These are phyloP conservation scores for Rhopilema esculentum DNA, from an alignment of 30 jellyfish, hydroid and myxozoan genomes.

Conservation along the genomic window DNA sequence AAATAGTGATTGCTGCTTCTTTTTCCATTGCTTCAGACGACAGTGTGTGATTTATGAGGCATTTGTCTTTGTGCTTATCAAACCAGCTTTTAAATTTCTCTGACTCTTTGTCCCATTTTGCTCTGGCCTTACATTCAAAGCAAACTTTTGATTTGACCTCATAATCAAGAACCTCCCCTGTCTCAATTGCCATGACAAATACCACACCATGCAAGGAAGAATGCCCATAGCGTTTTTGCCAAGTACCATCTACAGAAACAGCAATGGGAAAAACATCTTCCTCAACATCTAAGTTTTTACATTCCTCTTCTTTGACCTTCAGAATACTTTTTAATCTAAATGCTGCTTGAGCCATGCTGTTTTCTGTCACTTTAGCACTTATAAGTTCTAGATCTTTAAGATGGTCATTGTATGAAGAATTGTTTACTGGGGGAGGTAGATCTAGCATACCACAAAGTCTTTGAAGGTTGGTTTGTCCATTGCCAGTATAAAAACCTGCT, in stretches of 20 bases:
- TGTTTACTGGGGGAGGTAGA: constrained; percentile 58
- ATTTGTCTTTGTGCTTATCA: constrained; percentile 16
- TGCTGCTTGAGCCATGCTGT: constrained; percentile 12
- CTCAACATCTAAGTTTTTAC: constrained; percentile 19
- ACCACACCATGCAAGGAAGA: constrained; percentile 48
- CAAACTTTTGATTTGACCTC: constrained; percentile 31
- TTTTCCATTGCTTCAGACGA: constrained; percentile 54
- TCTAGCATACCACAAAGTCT: constrained; percentile 36
- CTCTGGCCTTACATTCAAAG: constrained; percentile 33
- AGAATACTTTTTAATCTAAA: constrained; percentile 9
- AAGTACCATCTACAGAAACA: constrained; percentile 55
- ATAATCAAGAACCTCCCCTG: constrained; percentile 56
- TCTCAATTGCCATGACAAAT: constrained; percentile 41
- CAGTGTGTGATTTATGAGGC: constrained; percentile 45
- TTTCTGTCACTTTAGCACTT: constrained; percentile 4
- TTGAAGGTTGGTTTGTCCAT: constrained; percentile 44
- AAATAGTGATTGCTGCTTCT: constrained; percentile 43
- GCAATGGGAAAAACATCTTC: constrained; percentile 47
- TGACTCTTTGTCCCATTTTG: constrained; percentile 5
- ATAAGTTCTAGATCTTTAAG: constrained; percentile 10
- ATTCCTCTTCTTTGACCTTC: constrained; percentile 18
- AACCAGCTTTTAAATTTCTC: constrained; percentile 21
- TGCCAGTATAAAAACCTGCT: constrained; percentile 35
- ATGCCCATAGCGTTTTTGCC: constrained; percentile 66
- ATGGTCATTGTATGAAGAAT: constrained; percentile 14